Base-by-base conservation (phyloP, 37 sponge, comb jelly and placozoan genomes). In the Spongilla lacustris region DNA sequence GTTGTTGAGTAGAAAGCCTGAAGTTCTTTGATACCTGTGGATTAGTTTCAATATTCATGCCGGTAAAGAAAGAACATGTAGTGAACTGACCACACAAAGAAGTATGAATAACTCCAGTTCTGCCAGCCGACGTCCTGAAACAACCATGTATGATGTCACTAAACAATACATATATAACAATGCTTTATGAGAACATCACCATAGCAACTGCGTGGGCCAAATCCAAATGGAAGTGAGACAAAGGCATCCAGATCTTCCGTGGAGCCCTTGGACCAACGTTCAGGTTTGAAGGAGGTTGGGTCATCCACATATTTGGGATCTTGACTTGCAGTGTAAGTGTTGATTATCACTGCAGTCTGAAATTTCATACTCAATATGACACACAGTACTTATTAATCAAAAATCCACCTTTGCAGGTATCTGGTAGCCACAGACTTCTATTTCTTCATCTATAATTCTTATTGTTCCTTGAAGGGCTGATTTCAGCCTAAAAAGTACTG, bases 201-300 rank as follows among this genome's bases (percentile, higher is more conserved):
- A 83, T 76, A 83, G 75, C 89, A 89, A 33, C 29, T 76, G 27
- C 84, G 34, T 72, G 89, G 84, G 13, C 89, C 89, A 71, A 76
- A 78, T 34, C 89, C 89, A 89, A 89, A 89, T 50, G 84, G 78
- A 22, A 76, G 71, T 27, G 68, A 69, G 0, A 77, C 14, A 73
- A 89, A 89, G 37, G 84, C 78, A 36, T 77, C 33, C 21, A 34
- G 1, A 10, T 58, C 58, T 23, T 30, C 31, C 4, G 67, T 48
- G 23, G 36, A 46, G 25, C 71, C 80, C 28, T 22, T 79, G 50
- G 58, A 11, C 87, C 87, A 86, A 24, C 89, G 83, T 19, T 89
- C 84, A 21, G 89, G 84, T 13, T 71, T 77, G 79, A 83, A 89
- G n/a, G 32, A 24, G 28, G 50, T 22, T 33, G 89, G 89, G 26